These are phyloP conservation scores for Pimephales promelas DNA, from an alignment of 2,113 vertebrate genomes.

Conservation along the genomic window DNA sequence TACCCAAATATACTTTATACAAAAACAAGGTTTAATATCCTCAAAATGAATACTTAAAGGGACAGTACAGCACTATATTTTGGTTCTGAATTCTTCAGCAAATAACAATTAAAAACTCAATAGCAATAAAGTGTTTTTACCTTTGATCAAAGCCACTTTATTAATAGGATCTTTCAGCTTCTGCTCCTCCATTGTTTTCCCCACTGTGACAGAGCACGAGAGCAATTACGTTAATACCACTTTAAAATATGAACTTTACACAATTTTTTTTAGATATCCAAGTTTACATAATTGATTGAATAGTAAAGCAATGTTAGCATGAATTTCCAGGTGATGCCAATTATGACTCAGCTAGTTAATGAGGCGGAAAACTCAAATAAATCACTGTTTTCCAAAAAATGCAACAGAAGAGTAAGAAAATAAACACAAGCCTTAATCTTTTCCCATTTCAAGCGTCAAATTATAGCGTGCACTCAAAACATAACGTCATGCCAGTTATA, in stretches of 20 bases:
- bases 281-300: background rate
- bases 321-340: background rate
- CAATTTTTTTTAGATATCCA: background rate
- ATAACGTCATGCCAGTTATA: slow-evolving; percentile 15
- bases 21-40: slow-evolving; percentile 1
- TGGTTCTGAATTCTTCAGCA: background rate
- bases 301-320: background rate
- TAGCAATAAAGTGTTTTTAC: slow-evolving; percentile 69
- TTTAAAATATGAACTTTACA: background rate
- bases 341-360: background rate
- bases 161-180: slow-evolving; percentile 88
- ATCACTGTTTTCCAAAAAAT: background rate
- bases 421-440: background rate
- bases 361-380: background rate
- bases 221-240: background rate
- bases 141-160: slow-evolving; percentile 91
- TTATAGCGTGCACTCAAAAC: background rate
- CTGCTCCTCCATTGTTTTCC: slow-evolving; percentile 88
- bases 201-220: slow-evolving; percentile 70
- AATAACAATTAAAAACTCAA: slow-evolving; percentile 1
- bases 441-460: background rate
- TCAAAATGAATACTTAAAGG: background rate
- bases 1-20: too few relatives aligned
- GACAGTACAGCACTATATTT: background rate
- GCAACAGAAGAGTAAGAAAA: background rate